A percentile compares a stretch with the other conserved stretches of the same genome.
These are phyloP conservation scores for Chrysolina oricalcia DNA, from an alignment of 2,888 invertebrate genomes.

Conservation along the genomic window DNA sequence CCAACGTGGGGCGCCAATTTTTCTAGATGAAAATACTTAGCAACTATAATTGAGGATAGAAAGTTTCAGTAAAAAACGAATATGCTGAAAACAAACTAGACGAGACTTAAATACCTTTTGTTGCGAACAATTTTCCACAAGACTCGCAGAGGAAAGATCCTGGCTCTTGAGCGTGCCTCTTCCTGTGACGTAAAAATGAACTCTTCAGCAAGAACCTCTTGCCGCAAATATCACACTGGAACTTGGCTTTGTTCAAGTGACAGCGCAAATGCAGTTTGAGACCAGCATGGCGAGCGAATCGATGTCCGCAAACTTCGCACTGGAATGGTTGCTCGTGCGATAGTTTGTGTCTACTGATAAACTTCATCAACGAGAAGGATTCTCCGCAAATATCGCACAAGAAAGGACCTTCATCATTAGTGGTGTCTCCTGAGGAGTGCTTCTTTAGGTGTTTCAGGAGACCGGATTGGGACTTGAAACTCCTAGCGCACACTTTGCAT, in stretches of 20 bases:
- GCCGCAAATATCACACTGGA: slow-evolving; percentile 8
- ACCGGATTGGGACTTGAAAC: neutral
- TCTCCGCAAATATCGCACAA: slow-evolving; percentile 6
- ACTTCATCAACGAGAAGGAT: neutral
- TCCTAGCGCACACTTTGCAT: neutral
- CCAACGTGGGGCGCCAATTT: too few relatives aligned
- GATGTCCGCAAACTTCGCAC: neutral
- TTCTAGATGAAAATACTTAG: too few relatives aligned
- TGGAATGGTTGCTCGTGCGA: neutral
- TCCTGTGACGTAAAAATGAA: neutral
- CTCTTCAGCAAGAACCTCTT: neutral
- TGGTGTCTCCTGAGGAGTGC: neutral
- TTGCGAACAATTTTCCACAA: neutral
- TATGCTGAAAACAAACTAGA: too few relatives aligned
- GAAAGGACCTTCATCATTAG: neutral
- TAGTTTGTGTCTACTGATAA: neutral
- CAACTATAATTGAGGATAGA: too few relatives aligned
- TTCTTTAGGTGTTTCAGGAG: neutral
- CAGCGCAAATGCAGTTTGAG: neutral
- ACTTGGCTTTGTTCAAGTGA: neutral
- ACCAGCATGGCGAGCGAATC: neutral
- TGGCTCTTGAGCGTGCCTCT: neutral
- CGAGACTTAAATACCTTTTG: neutral
- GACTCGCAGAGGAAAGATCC: neutral
- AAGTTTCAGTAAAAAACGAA: too few relatives aligned